Evolutionary conservation across 2,888 invertebrate genomes (phyloP), one percentile per base, ranked within the genome.

Genomic region (Oligia strigilis): DNA sequence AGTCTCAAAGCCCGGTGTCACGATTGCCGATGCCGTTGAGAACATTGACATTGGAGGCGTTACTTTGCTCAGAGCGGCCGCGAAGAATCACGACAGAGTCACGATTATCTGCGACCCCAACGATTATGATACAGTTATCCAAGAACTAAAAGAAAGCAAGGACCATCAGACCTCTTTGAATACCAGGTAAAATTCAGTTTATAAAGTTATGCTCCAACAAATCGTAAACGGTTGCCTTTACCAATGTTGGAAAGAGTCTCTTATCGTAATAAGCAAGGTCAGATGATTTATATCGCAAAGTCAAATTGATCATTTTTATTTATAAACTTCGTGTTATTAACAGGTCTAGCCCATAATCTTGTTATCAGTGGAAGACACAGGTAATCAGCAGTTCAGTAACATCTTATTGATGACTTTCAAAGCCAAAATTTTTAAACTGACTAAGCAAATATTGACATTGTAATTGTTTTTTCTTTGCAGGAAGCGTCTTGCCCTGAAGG

Each of bases 1-100:
- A 0, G 97, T 99, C 0, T 98, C 98, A 0, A 98, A 98, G 85
- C 97, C 98, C 0, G 97, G 98, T 88, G 99, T 99, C 0, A 98
- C 98, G 0, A 97, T 99, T 23, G 98, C 98, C 6, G 99, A 99
- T 94, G 99, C 99, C 0, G 98, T 99, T 1, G 99, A 99, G 95
- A 99, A 99, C 93, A 99, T 99, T 87, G 99, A 99, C 93, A 99
- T 99, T 87, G 99, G 99, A 88, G 99, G 99, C 40, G 99, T 99
- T 0, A 99, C 99, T 5, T 95, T 99, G 43, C 95, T 99, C 40
- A 97, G 99, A 90, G 99, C 99, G 2, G 99, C 99, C 17, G 99
- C 99, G 5, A 99, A 99, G 97, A 99, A 99, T 96, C 99, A 99
- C 94, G 98, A 98, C 69, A 98, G 99, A 91, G 99, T 99, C 13